phyloP scores from a whole-genome alignment of 2,797 vertebrate species.

The Hyperoplus lanceolatus region DNA sequence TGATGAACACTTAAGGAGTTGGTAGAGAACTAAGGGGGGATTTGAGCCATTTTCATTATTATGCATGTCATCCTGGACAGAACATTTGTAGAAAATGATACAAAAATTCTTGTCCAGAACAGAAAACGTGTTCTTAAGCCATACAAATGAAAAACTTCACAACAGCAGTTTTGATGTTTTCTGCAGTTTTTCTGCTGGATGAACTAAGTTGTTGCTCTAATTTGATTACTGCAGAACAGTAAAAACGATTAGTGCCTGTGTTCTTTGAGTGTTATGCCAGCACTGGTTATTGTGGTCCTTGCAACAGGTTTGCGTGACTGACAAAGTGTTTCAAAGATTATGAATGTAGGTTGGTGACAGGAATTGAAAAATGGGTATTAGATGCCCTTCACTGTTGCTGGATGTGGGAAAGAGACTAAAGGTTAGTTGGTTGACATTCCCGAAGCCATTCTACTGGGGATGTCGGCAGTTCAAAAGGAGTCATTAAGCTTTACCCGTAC shows the following conservation, averaged over 20 bases:
- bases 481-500: conserved; percentile 79
- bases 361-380: conserved; percentile 60
- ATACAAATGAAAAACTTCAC: not conserved
- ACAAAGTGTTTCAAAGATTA: conserved; percentile 19
- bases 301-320: conserved; percentile 32
- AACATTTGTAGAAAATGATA: not conserved
- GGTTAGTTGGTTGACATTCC: conserved; percentile 83
- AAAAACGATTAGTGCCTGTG: not conserved
- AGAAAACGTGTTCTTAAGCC: not conserved
- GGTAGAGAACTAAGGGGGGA: not conserved
- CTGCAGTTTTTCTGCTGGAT: not conserved
- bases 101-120: not conserved
- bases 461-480: conserved; percentile 83
- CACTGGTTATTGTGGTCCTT: not conserved
- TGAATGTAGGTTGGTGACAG: conserved; percentile 38
- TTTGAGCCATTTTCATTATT: not conserved
- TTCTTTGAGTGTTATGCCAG: not conserved
- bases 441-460: conserved; percentile 71
- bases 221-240: not conserved
- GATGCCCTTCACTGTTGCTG: conserved; percentile 47
- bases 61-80: not conserved
- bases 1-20: not conserved
- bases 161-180: not conserved
- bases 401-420: conserved; percentile 82
- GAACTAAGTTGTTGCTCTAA: not conserved